Evolutionary conservation across 2,113 vertebrate genomes (phyloP).

Genomic region (Thalassoma bifasciatum): DNA sequence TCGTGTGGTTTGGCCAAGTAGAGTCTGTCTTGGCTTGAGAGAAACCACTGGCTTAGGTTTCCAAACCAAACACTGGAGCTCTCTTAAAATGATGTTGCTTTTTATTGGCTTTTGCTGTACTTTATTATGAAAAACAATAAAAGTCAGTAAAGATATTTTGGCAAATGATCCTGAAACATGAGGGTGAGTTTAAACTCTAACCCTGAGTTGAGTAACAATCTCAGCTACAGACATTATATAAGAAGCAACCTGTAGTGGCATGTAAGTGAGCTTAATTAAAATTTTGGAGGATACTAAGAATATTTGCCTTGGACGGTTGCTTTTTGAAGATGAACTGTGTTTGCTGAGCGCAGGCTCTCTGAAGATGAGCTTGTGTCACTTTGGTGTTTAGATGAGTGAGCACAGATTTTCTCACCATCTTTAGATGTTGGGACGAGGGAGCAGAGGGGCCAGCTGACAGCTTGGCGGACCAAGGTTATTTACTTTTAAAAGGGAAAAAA

Average conservation of each 20-base stretch:
- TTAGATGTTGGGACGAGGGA: conserved; percentile 65
- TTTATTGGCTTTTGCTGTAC: conserved; percentile 2
- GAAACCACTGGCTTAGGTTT: conserved; percentile 10
- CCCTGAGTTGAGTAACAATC: conserved; percentile 21
- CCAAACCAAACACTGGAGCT: conserved; percentile 46
- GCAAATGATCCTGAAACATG: conserved; percentile 28
- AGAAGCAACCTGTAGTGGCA: conserved; percentile 32
- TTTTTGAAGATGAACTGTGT: conserved; percentile 61
- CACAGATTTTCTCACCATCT: conserved; percentile 52
- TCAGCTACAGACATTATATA: conserved; percentile 12
- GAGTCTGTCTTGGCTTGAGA: conserved; percentile 24
- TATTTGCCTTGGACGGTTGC: conserved; percentile 37
- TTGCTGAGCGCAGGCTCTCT: conserved; percentile 27
- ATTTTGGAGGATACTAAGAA: conserved; percentile 48
- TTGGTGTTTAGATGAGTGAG: neutral
- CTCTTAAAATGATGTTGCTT: conserved; percentile 27
- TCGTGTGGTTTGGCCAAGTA: conserved; percentile 2
- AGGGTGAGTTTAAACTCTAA: conserved; percentile 35
- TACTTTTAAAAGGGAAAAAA: conserved; percentile 72
- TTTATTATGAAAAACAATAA: conserved; percentile 14
- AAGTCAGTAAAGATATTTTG: conserved; percentile 1
- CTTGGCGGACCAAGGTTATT: conserved; percentile 76
- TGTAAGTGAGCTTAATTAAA: conserved; percentile 32
- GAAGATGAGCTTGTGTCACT: conserved; percentile 50
- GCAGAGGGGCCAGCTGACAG: conserved; percentile 69